These are phyloP conservation scores for Mixornis gularis DNA, from an alignment of 2,113 vertebrate species.

Conservation along the genomic window DNA sequence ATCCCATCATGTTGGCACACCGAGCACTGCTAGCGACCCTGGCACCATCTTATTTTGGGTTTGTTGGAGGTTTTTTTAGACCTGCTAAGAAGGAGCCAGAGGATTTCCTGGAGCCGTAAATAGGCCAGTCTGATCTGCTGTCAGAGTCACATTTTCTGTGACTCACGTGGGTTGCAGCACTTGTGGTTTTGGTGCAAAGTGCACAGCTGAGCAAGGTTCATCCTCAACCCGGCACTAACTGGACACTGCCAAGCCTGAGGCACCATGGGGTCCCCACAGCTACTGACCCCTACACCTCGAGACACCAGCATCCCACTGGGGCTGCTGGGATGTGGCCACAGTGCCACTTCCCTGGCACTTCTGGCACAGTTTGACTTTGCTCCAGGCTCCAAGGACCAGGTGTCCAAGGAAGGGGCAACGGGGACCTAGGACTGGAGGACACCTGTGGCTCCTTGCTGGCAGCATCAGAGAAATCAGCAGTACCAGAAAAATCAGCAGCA, in stretches of 20 bases:
- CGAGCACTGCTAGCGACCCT: background rate
- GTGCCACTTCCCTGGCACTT: background rate
- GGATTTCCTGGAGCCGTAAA: background rate
- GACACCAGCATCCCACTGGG: background rate
- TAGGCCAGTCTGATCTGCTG: background rate
- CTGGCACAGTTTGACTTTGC: background rate
- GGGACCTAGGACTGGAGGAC: background rate
- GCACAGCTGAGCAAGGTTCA: background rate
- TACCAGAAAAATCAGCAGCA: background rate
- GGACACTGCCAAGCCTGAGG: background rate
- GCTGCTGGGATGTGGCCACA: background rate
- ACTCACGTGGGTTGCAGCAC: background rate
- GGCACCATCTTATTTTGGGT: background rate
- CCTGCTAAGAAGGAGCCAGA: background rate
- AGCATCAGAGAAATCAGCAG: background rate
- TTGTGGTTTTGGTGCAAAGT: background rate
- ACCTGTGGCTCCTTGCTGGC: background rate
- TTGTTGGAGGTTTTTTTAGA: background rate
- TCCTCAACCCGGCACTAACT: rapidly evolving
- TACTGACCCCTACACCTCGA: background rate
- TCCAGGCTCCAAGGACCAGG: background rate
- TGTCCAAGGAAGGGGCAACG: background rate
- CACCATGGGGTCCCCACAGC: background rate
- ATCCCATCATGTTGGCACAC: rapidly evolving
- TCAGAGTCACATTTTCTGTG: constrained; percentile 11